These are phyloP conservation scores for Sebastiscus albofasciatus DNA, from an alignment of 2,797 vertebrate genomes.

Conservation along the genomic window DNA sequence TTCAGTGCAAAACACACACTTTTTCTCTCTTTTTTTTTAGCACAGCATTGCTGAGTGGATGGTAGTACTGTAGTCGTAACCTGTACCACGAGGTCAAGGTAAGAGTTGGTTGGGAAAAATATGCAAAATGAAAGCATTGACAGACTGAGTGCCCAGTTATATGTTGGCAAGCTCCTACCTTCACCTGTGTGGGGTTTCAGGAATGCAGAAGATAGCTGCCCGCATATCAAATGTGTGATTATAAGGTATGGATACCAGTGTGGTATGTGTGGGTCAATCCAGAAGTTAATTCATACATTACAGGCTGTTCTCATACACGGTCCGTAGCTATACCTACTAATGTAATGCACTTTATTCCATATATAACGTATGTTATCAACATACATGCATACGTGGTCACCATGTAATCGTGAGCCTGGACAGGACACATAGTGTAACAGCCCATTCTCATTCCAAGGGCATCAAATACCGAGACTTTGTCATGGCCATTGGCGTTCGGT, in stretches of 20 bases:
- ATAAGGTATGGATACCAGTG: not conserved
- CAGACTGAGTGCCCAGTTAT: not conserved
- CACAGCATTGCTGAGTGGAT: conserved; percentile 10
- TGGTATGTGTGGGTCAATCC: not conserved
- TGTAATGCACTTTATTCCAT: too few species aligned
- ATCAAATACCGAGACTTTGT: too few species aligned
- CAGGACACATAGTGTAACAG: too few species aligned
- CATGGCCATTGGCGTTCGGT: too few species aligned
- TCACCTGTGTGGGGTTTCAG: conserved; percentile 13
- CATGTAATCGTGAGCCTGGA: not conserved
- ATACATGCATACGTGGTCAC: too few species aligned
- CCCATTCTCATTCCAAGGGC: too few species aligned
- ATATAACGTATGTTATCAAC: not conserved
- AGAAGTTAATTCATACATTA: not conserved
- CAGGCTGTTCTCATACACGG: not conserved
- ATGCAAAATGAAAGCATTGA: conserved; percentile 6
- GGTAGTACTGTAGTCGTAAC: not conserved
- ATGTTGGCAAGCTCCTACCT: not conserved
- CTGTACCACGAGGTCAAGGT: conserved; percentile 30
- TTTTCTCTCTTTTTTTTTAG: not conserved
- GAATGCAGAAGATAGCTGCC: not conserved
- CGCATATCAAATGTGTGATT: not conserved
- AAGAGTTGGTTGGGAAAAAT: not conserved
- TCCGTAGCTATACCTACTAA: accelerated
- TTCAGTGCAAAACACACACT: conserved; percentile 45